Percentiles rank a stretch among this genome's conserved stretches.
Conservation (phyloP, 2,113 vertebrate genomes). For the Nanorana parkeri region DNA sequence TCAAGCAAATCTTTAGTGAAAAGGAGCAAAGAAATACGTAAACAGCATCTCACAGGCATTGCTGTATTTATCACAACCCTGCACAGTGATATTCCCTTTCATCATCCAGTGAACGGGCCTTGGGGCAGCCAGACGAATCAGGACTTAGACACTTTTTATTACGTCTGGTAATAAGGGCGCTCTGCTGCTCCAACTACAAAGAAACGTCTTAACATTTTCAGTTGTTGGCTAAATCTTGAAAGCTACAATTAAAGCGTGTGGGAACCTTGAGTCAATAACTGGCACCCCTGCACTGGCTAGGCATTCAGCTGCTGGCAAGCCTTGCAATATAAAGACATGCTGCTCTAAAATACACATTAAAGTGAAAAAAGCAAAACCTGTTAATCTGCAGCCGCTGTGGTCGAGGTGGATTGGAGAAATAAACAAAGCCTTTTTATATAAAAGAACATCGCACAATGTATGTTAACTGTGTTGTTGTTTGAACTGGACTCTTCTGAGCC, state of each 20-base stretch:
- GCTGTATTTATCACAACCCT: not conserved
- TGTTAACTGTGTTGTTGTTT: too few relatives aligned
- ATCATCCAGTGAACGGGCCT: not conserved
- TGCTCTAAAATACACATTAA: conserved; percentile 4
- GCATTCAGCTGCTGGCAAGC: not conserved
- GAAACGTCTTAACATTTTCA: not conserved
- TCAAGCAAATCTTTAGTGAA: too few relatives aligned
- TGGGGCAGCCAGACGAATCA: not conserved
- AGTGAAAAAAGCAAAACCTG: conserved; percentile 32
- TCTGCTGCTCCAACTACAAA: conserved; percentile 6
- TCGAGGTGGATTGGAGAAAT: conserved; percentile 3
- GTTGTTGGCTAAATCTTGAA: conserved; percentile 15
- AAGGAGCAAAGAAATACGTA: too few relatives aligned
- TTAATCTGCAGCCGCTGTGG: not conserved
- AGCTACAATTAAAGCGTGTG: not conserved
- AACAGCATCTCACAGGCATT: too few relatives aligned
- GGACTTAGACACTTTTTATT: not conserved
- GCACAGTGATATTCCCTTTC: not conserved
- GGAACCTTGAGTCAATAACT: not conserved
- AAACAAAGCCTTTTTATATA: not conserved
- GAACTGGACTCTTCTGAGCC: too few relatives aligned
- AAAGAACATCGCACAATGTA: not conserved
- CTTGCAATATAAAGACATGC: not conserved
- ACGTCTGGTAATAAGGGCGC: not conserved
- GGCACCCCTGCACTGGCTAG: not conserved